Evolutionary conservation across 1,140 invertebrate species (phyloP).

Genomic region (Nasonia longicornis): DNA sequence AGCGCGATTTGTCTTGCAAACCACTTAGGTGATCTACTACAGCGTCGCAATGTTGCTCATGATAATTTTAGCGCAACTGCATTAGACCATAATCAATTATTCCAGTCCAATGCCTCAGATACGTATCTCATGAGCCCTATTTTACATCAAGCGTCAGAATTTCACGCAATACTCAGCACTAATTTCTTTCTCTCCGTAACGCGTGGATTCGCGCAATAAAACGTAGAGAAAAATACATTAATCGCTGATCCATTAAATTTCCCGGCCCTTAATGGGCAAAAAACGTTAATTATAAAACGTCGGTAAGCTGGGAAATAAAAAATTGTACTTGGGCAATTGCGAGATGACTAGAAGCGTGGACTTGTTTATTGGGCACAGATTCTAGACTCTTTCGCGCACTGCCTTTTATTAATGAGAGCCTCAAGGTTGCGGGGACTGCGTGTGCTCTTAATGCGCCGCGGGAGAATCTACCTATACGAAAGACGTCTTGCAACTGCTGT

Average conservation of each 20-base stretch:
- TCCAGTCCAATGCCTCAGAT: not conserved
- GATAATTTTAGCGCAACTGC: not conserved
- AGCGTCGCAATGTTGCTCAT: not conserved
- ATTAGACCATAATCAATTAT: not conserved
- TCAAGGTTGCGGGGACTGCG: not conserved
- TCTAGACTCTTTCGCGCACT: not conserved
- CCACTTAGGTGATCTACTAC: not conserved
- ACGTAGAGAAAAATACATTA: not conserved
- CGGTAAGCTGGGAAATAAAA: not conserved
- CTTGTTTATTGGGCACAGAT: conserved; percentile 3
- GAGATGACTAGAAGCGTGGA: not conserved
- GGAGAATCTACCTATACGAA: not conserved
- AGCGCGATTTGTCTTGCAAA: not conserved
- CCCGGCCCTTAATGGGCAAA: too few relatives aligned
- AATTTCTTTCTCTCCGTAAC: too few relatives aligned
- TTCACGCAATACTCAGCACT: not conserved
- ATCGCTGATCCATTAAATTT: not conserved
- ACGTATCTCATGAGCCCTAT: not conserved
- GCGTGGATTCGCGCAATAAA: not conserved
- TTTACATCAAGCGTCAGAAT: not conserved
- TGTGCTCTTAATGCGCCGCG: not conserved
- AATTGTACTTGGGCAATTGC: not conserved
- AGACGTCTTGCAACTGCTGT: not conserved
- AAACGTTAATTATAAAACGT: not conserved
- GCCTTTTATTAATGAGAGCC: not conserved